phyloP scores from a whole-genome alignment of 2,888 invertebrate genomes.

The Ferdinandea cuprea region DNA sequence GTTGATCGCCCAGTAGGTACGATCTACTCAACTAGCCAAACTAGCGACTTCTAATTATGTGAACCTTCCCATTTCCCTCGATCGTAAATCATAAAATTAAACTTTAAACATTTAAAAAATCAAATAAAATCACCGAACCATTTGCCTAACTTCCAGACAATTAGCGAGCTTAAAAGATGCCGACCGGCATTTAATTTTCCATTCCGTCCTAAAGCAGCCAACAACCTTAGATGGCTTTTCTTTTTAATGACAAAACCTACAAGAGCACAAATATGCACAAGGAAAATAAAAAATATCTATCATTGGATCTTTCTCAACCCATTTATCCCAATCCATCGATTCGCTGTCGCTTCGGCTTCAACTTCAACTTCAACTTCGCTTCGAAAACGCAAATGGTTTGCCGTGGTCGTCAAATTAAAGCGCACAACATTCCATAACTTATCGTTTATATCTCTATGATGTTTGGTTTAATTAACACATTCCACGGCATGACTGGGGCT shows the following conservation, averaged over 20 bases:
- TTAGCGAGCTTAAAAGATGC: background rate
- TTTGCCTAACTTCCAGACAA: background rate
- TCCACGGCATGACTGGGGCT: background rate
- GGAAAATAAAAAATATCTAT: background rate
- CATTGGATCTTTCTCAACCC: background rate
- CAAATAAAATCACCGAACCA: background rate
- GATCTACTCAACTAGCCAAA: no score
- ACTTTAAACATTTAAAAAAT: background rate
- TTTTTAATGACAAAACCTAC: constrained; percentile 6
- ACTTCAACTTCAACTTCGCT: background rate
- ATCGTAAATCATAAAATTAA: background rate
- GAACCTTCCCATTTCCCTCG: no score
- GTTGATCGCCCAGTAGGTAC: no score
- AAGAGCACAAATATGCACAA: background rate
- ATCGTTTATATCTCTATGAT: constrained; percentile 13
- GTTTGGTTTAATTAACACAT: constrained; percentile 36
- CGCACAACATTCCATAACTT: constrained; percentile 12
- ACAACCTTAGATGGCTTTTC: background rate
- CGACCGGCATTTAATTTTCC: background rate
- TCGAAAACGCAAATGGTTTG: background rate
- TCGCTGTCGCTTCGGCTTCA: constrained; percentile 1
- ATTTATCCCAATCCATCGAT: background rate
- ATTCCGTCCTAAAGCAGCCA: background rate
- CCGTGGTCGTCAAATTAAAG: background rate
- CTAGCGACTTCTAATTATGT: no score